Percentiles rank a stretch among this genome's conserved stretches.
phyloP scores from a whole-genome alignment of 1,140 invertebrate species.

The Achatina immaculata region DNA sequence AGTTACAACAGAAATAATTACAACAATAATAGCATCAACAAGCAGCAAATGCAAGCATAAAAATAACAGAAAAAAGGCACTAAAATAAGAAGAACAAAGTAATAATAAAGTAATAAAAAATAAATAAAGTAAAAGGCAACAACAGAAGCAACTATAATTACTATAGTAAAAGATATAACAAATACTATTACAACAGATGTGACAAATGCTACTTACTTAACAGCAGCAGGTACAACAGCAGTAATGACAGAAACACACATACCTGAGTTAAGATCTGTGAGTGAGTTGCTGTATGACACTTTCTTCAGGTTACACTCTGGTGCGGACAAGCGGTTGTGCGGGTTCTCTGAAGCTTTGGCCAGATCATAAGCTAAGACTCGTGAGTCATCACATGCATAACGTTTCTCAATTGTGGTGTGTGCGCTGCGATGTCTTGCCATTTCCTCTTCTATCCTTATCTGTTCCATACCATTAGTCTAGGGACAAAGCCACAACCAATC shows the following conservation, averaged over 20 bases:
- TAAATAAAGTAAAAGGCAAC: too few species aligned
- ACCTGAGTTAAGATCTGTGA: conserved; percentile 95
- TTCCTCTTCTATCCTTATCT: conserved; percentile 86
- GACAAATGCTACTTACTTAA: too few species aligned
- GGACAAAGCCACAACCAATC: neutral
- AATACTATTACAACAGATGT: too few species aligned
- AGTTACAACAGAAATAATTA: too few species aligned
- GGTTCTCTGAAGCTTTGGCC: conserved; percentile 70
- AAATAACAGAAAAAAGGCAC: too few species aligned
- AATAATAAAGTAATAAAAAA: too few species aligned
- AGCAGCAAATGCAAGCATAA: too few species aligned
- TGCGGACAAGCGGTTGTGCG: conserved; percentile 73
- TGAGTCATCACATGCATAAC: conserved; percentile 73
- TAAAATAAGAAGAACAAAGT: too few species aligned
- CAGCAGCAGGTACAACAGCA: too few species aligned
- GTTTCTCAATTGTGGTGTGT: conserved; percentile 80
- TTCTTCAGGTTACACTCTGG: conserved; percentile 78
- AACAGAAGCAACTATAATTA: too few species aligned
- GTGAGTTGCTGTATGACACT: conserved; percentile 91
- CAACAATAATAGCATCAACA: too few species aligned
- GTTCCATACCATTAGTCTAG: conserved; percentile 76
- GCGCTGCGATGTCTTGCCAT: conserved; percentile 88
- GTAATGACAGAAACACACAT: conserved; percentile 72
- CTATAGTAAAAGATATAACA: too few species aligned
- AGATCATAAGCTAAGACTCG: conserved; percentile 92